phyloP scores from a whole-genome alignment of 2,888 invertebrate genomes.

The Noctua comes region DNA sequence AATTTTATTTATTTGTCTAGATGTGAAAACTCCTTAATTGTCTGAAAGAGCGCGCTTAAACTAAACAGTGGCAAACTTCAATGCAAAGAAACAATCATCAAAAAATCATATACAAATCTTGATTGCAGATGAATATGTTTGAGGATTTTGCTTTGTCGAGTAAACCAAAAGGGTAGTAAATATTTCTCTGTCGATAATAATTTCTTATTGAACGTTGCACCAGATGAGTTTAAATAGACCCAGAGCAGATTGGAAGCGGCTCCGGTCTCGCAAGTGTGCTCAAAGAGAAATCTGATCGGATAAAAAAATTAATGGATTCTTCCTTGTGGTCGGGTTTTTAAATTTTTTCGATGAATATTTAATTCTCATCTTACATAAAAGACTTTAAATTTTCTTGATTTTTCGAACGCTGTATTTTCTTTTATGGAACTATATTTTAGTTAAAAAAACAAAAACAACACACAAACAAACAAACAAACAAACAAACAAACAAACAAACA shows the following conservation, averaged over 20 bases:
- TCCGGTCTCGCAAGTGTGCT: constrained; percentile 17
- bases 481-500: too few species aligned
- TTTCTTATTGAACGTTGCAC: constrained; percentile 10
- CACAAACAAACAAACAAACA: too few species aligned
- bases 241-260: constrained; percentile 25
- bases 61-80: background rate
- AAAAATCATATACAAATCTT: background rate
- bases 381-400: background rate
- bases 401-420: background rate
- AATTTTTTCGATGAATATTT: constrained; percentile 16
- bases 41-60: too few species aligned
- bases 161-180: background rate
- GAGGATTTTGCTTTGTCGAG: background rate
- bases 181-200: background rate
- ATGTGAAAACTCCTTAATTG: background rate
- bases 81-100: background rate
- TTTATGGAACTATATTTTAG: too few species aligned
- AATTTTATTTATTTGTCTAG: too few species aligned
- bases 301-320: constrained; percentile 20
- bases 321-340: background rate
- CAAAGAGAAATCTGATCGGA: constrained; percentile 43
- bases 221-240: constrained; percentile 23
- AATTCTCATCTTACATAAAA: background rate
- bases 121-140: background rate
- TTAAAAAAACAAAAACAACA: too few species aligned